A percentile compares a stretch with the other conserved stretches of the same genome.
phyloP scores from a whole-genome alignment of 2,888 invertebrate species.

The Tetrapedia diversipes region DNA sequence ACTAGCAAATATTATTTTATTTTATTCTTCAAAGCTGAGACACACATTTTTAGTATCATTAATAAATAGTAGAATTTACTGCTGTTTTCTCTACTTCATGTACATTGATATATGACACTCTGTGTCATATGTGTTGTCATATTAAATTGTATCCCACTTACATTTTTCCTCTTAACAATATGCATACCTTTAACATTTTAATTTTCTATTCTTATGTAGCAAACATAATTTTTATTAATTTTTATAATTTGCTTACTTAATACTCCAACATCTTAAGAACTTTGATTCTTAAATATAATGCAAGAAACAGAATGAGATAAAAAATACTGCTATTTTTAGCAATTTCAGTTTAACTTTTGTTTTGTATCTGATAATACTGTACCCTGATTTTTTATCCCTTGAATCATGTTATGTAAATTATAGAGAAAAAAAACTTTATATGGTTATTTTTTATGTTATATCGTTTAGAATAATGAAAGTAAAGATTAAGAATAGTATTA shows the following conservation, averaged over 20 bases:
- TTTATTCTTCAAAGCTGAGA: constrained; percentile 58
- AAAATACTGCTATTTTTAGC: constrained; percentile 10
- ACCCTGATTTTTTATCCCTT: not conserved
- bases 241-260: constrained; percentile 43
- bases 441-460: constrained; percentile 21
- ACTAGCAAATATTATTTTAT: constrained; percentile 61
- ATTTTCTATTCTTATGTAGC: constrained; percentile 29
- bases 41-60: constrained; percentile 64
- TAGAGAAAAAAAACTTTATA: constrained; percentile 20
- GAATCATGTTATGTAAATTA: constrained; percentile 18
- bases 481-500: constrained; percentile 43
- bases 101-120: constrained; percentile 55
- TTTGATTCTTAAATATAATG: constrained; percentile 7
- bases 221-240: constrained; percentile 43
- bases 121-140: constrained; percentile 53
- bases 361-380: not conserved
- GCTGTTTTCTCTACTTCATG: constrained; percentile 51
- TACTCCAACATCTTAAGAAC: constrained; percentile 27
- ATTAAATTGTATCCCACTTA: constrained; percentile 51
- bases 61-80: constrained; percentile 57
- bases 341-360: constrained; percentile 21
- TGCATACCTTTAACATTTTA: constrained; percentile 30
- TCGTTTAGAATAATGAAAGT: constrained; percentile 33
- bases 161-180: constrained; percentile 37
- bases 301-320: constrained; percentile 8